A percentile compares a stretch with the other conserved stretches of the same genome.
phyloP scores from a whole-genome alignment of 2,888 invertebrate species.

The Orgyia antiqua region DNA sequence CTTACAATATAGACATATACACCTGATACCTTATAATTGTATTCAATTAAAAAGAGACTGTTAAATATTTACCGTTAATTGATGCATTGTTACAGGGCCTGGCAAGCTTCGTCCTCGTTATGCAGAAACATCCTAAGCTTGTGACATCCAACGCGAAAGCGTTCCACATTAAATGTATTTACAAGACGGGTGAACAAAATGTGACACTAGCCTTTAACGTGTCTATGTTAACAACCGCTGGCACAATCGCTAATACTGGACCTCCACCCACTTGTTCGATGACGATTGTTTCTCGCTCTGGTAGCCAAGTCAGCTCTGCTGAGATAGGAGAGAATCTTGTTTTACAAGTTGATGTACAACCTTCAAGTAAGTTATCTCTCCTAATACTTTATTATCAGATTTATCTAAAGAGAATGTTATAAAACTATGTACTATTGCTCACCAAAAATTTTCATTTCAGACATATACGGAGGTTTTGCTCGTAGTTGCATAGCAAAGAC shows the following conservation, averaged over 20 bases:
- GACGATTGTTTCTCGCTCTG: conserved; percentile 92
- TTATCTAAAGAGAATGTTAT: too few relatives aligned
- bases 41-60: too few relatives aligned
- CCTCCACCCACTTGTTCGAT: conserved; percentile 95
- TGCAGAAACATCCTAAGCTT: conserved; percentile 97
- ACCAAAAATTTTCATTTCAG: conserved; percentile 46
- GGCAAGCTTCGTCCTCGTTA: conserved; percentile 94
- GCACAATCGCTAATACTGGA: conserved; percentile 96
- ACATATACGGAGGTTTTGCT: conserved; percentile 96
- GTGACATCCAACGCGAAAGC: conserved; percentile 97
- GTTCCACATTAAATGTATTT: conserved; percentile 96
- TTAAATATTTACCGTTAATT: too few relatives aligned
- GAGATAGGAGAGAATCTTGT: conserved; percentile 94
- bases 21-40: neutral
- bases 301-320: conserved; percentile 92
- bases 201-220: conserved; percentile 96
- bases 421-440: too few relatives aligned
- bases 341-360: conserved; percentile 90
- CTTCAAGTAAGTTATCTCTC: conserved; percentile 76
- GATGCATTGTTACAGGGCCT: conserved; percentile 80
- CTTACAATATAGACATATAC: neutral
- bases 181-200: conserved; percentile 95
- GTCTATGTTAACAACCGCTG: conserved; percentile 96
- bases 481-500: conserved; percentile 96
- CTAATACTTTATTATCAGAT: neutral